Conservation (phyloP, 2,797 vertebrate genomes). For the Sebastes vulpes region DNA sequence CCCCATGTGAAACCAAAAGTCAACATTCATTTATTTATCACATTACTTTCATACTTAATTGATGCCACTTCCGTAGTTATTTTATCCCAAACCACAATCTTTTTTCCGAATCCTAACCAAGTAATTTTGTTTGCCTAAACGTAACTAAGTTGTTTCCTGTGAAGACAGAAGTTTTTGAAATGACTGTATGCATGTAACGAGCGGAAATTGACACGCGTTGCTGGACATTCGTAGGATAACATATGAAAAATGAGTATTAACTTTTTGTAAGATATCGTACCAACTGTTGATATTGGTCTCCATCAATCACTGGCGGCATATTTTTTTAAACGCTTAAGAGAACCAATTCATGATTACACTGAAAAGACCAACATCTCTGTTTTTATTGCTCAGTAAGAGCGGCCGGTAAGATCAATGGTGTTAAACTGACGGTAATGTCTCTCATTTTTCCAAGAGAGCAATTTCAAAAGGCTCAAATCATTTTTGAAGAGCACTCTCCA, state of each 20-base stretch:
- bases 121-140: no score
- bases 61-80: no score
- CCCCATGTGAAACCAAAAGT: no score
- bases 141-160: no score
- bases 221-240: neutral
- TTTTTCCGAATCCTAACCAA: no score
- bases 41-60: no score
- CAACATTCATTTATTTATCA: no score
- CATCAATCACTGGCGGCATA: neutral
- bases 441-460: conserved; percentile 24
- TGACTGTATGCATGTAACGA: no score
- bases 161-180: no score
- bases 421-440: neutral
- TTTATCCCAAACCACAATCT: no score
- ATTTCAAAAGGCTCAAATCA: conserved; percentile 19
- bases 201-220: no score
- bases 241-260: neutral
- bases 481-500: conserved; percentile 10
- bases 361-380: neutral
- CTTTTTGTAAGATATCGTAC: neutral
- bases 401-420: neutral
- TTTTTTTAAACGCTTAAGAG: neutral
- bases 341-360: neutral
- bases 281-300: neutral
- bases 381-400: neutral